Conservation (phyloP, 1,140 invertebrate species). For the Sinonovacula constricta region DNA sequence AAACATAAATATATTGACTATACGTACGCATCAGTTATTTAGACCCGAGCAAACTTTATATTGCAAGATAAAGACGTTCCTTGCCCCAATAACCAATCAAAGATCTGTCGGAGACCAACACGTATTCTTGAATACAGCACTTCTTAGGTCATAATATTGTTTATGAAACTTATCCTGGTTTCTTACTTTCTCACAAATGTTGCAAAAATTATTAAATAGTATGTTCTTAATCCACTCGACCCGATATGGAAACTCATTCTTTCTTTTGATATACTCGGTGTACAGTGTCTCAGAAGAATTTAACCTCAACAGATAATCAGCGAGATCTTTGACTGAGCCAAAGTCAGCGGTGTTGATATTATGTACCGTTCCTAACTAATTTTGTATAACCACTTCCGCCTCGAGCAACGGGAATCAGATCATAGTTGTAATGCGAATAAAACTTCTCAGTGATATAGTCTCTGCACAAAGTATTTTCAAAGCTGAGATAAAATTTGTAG, state of each 20-base stretch:
- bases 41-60: too few relatives aligned
- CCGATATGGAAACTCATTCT: conserved; percentile 9
- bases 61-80: too few relatives aligned
- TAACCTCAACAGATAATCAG: not conserved
- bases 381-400: conserved; percentile 12
- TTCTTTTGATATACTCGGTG: conserved; percentile 9
- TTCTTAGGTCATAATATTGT: conserved; percentile 1
- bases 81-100: too few relatives aligned
- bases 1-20: too few relatives aligned
- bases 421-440: conserved; percentile 8
- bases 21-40: too few relatives aligned
- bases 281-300: not conserved
- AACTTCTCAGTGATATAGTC: conserved; percentile 44
- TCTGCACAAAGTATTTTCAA: conserved; percentile 43
- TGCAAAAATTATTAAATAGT: not conserved
- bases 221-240: too few relatives aligned
- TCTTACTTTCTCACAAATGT: conserved; percentile 13
- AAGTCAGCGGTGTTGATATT: conserved; percentile 15
- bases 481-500: conserved; percentile 38
- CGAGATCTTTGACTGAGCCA: conserved; percentile 6
- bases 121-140: too few relatives aligned
- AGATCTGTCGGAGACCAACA: too few relatives aligned
- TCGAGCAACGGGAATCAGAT: conserved; percentile 11
- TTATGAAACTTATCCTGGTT: not conserved
- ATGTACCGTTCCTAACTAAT: conserved; percentile 14